phyloP scores from a whole-genome alignment of 2,113 vertebrate species.

The Hemiscyllium ocellatum region DNA sequence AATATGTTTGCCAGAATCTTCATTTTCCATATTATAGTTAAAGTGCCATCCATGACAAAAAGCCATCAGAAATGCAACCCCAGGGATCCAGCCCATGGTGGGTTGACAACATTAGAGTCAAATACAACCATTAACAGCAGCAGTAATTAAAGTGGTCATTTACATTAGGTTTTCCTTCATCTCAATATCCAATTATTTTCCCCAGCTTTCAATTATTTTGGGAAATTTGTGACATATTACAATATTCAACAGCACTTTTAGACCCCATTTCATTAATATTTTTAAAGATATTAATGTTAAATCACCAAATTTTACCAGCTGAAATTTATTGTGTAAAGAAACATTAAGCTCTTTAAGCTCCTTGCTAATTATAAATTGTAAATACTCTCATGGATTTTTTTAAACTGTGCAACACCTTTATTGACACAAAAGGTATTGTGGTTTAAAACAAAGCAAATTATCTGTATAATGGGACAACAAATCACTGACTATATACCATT shows the following conservation, averaged over 20 bases:
- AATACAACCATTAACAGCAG: neutral
- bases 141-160: constrained; percentile 5
- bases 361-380: neutral
- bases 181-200: neutral
- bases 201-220: neutral
- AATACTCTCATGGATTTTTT: neutral
- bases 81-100: constrained; percentile 15
- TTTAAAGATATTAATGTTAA: neutral
- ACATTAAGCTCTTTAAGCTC: neutral
- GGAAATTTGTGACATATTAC: neutral
- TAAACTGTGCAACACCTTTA: neutral
- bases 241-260: neutral
- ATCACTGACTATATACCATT: neutral
- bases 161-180: neutral
- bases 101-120: neutral
- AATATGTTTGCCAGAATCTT: neutral
- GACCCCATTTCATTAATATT: neutral
- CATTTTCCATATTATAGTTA: neutral
- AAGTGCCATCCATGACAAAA: neutral
- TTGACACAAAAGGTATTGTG: neutral
- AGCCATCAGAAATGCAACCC: neutral
- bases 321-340: neutral
- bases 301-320: neutral
- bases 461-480: neutral
- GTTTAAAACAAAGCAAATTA: neutral